Evolutionary conservation across 30 jellyfish, hydroid and myxozoan species (phyloP), one percentile per base, ranked within the genome.

Genomic region (Sanderia malayensis): DNA sequence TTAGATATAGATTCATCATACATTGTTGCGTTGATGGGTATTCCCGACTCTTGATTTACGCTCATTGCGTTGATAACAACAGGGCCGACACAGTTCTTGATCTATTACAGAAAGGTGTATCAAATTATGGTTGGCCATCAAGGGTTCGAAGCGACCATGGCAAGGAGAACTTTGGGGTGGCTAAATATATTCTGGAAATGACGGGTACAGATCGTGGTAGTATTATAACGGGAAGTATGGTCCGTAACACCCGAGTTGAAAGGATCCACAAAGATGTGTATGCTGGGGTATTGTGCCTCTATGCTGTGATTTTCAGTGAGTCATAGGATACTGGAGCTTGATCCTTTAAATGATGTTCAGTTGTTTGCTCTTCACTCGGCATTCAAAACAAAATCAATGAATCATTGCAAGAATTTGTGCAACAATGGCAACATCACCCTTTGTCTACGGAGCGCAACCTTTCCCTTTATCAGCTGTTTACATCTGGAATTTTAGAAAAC

Each of bases 141-240:
- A 60, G 73, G 22, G 73, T 60, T 60, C 73, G 46, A 60, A 4
- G 49, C 49, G 73, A 60, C 47, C 20, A 60, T 25, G 73, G 46
- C 49, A 27, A 7, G 49, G 73, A 60, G 49, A 60, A 60, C 55
- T 27, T 60, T 31, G 55, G 73, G 10, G 73, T 60, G 9, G 73
- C 73, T 7, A 13, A 31, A 60, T 25, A 25, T 27, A 60, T 60
- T 57, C 49, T 60, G 8, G 73, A 60, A 25, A 60, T 31, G 49
- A 27, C 8, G 22, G 73, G 73, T 31, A 7, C 55, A 8, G 49
- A 60, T 60, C 45, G 55, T 25, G 73, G 73, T 23, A 60, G 73
- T 60, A 60, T 60, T 13, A 60, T 60, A 2, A 60, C 55, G 45
- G 73, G 73, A 25, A 60, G 73, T 19, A 7, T 55, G 3, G 73